Evolutionary conservation across 2,113 vertebrate genomes (phyloP), one percentile per base, ranked within the genome.

Genomic region (Neolamprologus toae): DNA sequence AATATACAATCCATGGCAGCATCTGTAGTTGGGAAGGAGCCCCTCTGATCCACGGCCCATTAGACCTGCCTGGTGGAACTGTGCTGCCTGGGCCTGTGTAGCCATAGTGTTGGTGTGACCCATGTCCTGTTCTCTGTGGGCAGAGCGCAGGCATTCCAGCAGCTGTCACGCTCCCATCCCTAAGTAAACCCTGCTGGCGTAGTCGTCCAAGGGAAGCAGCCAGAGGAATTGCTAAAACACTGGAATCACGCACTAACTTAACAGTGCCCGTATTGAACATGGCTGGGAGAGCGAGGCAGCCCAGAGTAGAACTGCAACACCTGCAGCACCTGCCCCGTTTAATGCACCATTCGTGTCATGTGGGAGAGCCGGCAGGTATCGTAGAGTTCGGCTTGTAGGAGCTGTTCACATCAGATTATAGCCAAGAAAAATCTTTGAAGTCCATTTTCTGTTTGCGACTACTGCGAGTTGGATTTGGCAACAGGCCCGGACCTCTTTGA

Each of bases 121-220:
- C 95, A 78, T 93, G 94, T 94, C 94, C 88, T 71, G 26, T 86
- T 91, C 88, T 80, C 84, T 90, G 88, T 91, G 90, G 92, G 90
- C 92, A 84, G 87, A 89, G 88, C 28, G 28, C 85, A 89, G 55
- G 85, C 91, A 88, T 94, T 94, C 93, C 95, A 96, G 93, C 90
- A 94, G 82, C 91, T 92, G 93, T 94, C 96, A 94, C 80, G 91
- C 89, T 94, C 88, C 88, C 93, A 91, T 89, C 89, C 91, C 92
- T 92, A 90, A 96, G 93, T 96, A 96, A 96, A 96, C 89, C 91
- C 92, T 90, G 78, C 89, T 94, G 92, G 88, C 63, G 87, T 92
- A 92, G 94, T 92, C 51, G 21, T 88, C 89, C 82, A 13, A 16
- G 90, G 84, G 87, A 91, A 91, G 82, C 89, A 87, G 91, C 90